Evolutionary conservation across 37 sponge, comb jelly and placozoan genomes (phyloP), one percentile per base, ranked within the genome.

Genomic region (Axinella damicornis): DNA sequence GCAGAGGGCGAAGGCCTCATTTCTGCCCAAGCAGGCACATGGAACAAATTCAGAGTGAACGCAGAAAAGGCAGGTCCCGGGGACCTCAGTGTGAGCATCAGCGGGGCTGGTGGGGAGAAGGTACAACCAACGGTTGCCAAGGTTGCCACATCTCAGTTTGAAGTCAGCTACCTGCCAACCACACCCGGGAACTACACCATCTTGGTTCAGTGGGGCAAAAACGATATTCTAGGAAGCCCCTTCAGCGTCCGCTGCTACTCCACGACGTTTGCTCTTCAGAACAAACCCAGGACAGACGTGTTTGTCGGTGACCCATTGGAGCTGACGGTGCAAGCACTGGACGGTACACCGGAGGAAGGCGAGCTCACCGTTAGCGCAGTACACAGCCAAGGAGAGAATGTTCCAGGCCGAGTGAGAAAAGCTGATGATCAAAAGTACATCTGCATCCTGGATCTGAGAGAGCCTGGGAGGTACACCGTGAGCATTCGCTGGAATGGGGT

Each of bases 1-100:
- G 88, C 91, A 4, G 81, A 90, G 6, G 94, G 94, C 20, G 84
- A 84, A 53, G 94, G 94, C 2, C 79, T 94, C 1, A 62, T 57
- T 24, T 41, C 62, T 14, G 85, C 89, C 11, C 82, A 68, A 19
- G 78, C 77, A 24, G 77, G 74, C 35, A 39, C 63, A 52, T 27
- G 40, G 61, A 60, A 75, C 30, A 68, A 37, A 9, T 93, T 93
- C 64, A 25, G 55, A 15, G 85, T 93, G 36, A 18, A 58, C 40
- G 67, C 77, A 22, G 77, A 40, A 2, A 84, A 80, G 12, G 82
- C 78, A 21, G 72, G 71, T 22, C 68, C 74, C 20, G 85, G 71
- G 41, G 82, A 92, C 11, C 74, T 87, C 58, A 36, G 4, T 0
- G 92, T 87, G 14, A n/a, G 38, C 21, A 57, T 87, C 27, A 32